Base-by-base conservation (phyloP, 2,888 invertebrate species). In the Parnassius apollo region DNA sequence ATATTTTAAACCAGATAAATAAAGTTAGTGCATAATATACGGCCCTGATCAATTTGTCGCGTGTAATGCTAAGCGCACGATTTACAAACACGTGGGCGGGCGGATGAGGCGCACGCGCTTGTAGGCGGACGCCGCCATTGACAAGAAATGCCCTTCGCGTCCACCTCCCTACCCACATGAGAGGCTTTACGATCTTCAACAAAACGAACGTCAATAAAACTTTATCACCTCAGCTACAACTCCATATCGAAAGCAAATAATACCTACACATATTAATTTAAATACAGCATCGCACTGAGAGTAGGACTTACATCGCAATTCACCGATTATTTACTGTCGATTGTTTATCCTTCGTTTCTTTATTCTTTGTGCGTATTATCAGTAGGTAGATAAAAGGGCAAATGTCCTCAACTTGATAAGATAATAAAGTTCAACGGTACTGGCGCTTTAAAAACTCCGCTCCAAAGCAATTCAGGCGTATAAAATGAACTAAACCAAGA, bases 11-110 rank as follows among this genome's bases (percentile, higher is more conserved):
- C 12, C 46, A 51, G 57, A 57, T 57, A 46, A 63, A 55, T 59
- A 80, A 80, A 77, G 82, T 74, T 13, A 13, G 8, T 13, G 12
- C 13, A 13, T 49, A 9, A n/a, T 13, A 35, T 49, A 12, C 75
- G 81, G 82, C 69, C 71, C 35, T 71, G 70, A 77, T 81, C 79
- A 85, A 89, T 88, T 88, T 88, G 88, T 88, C 83, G 78, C 72
- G 66, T 69, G 77, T 84, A 85, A 89, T 83, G 88, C 88, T 89
- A 89, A 75, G 75, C 74, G 78, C 77, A 82, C 78, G 80, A 85
- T 88, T 89, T 88, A 88, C 79, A 77, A 74, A 71, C 71, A 74
- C 68, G 91, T 89, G 75, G 89, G 91, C 84, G 88, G 86, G 82
- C 82, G 83, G 74, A 68, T 69, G 70, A 65, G 56, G 75, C 77